Evolutionary conservation across 1,140 invertebrate species (phyloP).

Genomic region (Neodiprion pinetum): DNA sequence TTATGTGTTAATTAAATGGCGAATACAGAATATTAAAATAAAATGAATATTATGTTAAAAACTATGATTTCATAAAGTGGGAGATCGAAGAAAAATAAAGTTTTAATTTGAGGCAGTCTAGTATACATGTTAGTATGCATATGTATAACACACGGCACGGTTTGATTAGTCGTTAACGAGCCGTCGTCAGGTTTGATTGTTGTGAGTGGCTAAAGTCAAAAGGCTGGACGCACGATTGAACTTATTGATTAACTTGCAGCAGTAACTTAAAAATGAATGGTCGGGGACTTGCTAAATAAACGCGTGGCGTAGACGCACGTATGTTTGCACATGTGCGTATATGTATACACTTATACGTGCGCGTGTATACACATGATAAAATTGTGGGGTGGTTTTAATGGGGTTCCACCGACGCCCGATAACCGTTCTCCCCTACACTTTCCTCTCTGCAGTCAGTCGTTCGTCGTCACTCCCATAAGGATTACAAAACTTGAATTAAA

Average conservation of each 20-base stretch:
- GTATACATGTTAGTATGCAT: too few relatives aligned
- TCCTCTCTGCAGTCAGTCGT: conserved; percentile 37
- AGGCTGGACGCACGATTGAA: conserved; percentile 4
- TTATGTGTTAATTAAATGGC: too few relatives aligned
- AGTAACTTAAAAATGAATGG: conserved; percentile 3
- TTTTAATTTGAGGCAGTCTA: too few relatives aligned
- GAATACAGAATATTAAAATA: too few relatives aligned
- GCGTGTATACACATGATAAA: neutral
- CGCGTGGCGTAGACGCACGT: too few relatives aligned
- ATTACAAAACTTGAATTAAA: conserved; percentile 48
- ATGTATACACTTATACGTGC: neutral
- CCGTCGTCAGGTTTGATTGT: too few relatives aligned
- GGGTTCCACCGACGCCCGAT: neutral
- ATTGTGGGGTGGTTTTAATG: conserved; percentile 2
- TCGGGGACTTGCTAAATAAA: neutral
- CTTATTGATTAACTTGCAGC: neutral
- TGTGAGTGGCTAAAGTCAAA: neutral
- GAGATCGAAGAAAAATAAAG: too few relatives aligned
- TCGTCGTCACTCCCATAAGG: conserved; percentile 44
- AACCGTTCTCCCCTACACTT: conserved; percentile 35
- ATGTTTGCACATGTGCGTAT: too few relatives aligned
- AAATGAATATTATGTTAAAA: too few relatives aligned
- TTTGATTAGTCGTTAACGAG: too few relatives aligned
- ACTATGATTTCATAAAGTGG: too few relatives aligned
- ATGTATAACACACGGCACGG: too few relatives aligned